phyloP scores from a whole-genome alignment of 2,113 vertebrate species.

The Neotoma lepida region DNA sequence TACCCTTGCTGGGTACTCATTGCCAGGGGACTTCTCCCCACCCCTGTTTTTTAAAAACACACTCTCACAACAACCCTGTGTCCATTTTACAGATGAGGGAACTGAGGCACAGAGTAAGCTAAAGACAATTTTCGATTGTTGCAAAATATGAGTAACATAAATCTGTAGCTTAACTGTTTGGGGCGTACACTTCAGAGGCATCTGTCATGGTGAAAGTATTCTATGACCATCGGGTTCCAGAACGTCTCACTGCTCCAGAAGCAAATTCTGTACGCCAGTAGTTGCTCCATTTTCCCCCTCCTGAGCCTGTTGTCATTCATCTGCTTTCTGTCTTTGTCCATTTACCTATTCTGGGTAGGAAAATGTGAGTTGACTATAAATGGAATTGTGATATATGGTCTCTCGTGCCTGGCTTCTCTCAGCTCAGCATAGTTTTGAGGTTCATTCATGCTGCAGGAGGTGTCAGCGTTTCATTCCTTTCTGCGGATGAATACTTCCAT shows the following conservation, averaged over 20 bases:
- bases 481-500: not conserved
- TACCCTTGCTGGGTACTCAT: not conserved
- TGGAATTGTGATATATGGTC: not conserved
- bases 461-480: not conserved
- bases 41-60: not conserved
- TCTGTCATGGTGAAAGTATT: not conserved
- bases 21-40: not conserved
- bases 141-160: not conserved
- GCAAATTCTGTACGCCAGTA: not conserved
- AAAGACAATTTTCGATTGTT: not conserved
- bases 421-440: not conserved
- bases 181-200: not conserved
- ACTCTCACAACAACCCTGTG: not conserved
- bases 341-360: constrained; percentile 12
- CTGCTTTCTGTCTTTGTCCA: not conserved
- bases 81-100: constrained; percentile 42
- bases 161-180: not conserved
- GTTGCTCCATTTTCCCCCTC: not conserved
- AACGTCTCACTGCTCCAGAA: not conserved
- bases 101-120: not conserved
- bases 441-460: not conserved
- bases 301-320: not conserved
- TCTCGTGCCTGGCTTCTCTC: constrained; percentile 28
- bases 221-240: not conserved
- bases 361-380: constrained; percentile 7